Percentiles rank a stretch among this genome's conserved stretches.
These are phyloP conservation scores for Alloscopus bannaensis DNA, from an alignment of 2,888 invertebrate species.

Conservation along the genomic window DNA sequence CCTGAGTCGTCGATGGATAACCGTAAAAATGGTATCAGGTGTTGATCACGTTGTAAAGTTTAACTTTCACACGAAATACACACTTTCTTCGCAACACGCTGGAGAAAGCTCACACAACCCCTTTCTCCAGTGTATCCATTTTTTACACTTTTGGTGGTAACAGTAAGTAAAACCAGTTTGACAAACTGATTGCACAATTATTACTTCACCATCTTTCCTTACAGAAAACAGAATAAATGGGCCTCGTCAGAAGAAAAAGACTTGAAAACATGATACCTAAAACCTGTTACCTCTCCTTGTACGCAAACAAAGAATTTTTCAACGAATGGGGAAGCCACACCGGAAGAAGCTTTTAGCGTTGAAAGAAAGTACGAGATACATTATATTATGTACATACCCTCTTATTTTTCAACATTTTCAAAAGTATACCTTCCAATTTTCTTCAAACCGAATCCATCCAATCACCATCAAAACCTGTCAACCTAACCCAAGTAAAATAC, in stretches of 20 bases:
- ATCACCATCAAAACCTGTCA: constrained; percentile 24
- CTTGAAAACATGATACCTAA: constrained; percentile 16
- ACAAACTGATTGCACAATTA: constrained; percentile 25
- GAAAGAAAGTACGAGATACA: too few species aligned
- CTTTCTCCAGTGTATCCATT: too few species aligned
- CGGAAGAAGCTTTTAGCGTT: constrained; percentile 14
- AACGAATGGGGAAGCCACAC: background rate
- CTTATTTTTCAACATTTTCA: too few species aligned
- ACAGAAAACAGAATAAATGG: constrained; percentile 10
- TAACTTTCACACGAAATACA: background rate
- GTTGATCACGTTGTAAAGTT: constrained; percentile 17
- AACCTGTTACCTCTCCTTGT: background rate
- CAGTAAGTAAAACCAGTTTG: constrained; percentile 17
- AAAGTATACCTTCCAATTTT: constrained; percentile 18
- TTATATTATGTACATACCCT: too few species aligned
- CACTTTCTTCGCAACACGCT: too few species aligned
- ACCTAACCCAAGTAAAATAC: too few species aligned
- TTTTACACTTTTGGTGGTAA: too few species aligned
- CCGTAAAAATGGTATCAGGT: constrained; percentile 20
- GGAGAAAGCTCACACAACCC: too few species aligned
- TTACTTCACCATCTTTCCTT: background rate
- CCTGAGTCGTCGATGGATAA: background rate
- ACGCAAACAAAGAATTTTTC: constrained; percentile 10
- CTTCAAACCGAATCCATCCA: constrained; percentile 1
- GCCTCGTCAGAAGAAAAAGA: constrained; percentile 13